phyloP scores from a whole-genome alignment of 64 coral and sea anemone species.

The Montipora sp. region DNA sequence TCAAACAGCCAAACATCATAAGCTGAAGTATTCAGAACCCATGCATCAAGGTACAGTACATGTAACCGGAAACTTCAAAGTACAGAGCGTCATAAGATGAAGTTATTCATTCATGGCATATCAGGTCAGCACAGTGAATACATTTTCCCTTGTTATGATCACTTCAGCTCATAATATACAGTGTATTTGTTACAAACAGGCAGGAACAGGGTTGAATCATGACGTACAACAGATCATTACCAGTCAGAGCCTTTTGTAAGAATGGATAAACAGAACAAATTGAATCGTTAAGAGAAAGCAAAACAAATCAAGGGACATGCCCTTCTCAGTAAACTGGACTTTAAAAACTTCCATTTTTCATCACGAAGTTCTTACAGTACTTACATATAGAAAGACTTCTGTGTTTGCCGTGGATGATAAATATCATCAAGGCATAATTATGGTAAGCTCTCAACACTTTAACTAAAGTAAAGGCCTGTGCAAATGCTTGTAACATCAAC shows the following conservation, averaged over 20 bases:
- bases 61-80: conserved; percentile 26
- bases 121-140: conserved; percentile 32
- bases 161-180: conserved; percentile 30
- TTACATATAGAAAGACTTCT: too few relatives aligned
- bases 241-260: conserved; percentile 48
- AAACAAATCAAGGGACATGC: not conserved
- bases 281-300: not conserved
- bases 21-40: conserved; percentile 37
- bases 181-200: not conserved
- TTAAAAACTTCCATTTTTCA: not conserved
- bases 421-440: too few relatives aligned
- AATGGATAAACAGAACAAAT: conserved; percentile 59
- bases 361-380: too few relatives aligned
- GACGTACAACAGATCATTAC: conserved; percentile 30
- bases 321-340: not conserved
- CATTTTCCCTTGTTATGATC: conserved; percentile 14
- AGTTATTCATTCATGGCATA: conserved; percentile 18
- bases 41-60: not conserved
- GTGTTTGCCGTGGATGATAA: too few relatives aligned
- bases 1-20: conserved; percentile 27
- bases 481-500: too few relatives aligned
- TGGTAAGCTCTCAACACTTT: too few relatives aligned
- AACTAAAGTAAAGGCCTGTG: too few relatives aligned
- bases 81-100: conserved; percentile 45
- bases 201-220: conserved; percentile 42